Evolutionary conservation across 2,113 vertebrate genomes (phyloP), one percentile per base, ranked within the genome.

Genomic region (Hippocampus barbouri): DNA sequence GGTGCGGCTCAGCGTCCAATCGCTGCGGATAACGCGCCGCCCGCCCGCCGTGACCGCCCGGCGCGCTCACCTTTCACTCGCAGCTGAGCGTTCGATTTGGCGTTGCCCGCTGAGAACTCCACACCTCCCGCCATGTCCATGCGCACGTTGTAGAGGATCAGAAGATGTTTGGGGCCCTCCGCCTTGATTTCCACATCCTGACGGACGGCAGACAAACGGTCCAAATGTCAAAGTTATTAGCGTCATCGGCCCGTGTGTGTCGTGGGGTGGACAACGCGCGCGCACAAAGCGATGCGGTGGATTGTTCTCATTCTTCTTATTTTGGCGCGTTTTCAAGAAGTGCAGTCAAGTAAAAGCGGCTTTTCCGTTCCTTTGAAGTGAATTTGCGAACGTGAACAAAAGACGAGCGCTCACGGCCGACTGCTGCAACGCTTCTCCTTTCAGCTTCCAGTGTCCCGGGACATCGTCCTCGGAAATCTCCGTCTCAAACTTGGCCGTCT

Each of bases 131-230:
- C 94, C 92, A 98, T 96, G 87, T 94, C 94, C 91, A 95, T 87
- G 0, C 76, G 92, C 16, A 97, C 95, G 47, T 98, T 98, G 77
- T 96, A 98, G 16, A 99, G 91, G 67, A 96, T 93, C 68, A 98
- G 89, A 64, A 96, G 83, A 69, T 98, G 97, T 66, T 89, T 92
- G 83, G 92, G 97, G 73, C 96, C 96, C 85, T 99, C 97, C 81
- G 98, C 96, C 79, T 97, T 98, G 49, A 97, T 98, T 86, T 99
- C 97, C 83, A 96, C 95, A 20, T 98, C 97, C 97, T 99, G 82
- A 30, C 79, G 43, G 23, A 10, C 47, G 73, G 73, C 14, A 77
- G 20, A 21, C 47, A 68, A 10, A 34, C 27, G 27, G 27, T 27
- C 27, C 27, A 27, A 27, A 30, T 30, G 12, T 43, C 10, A 43